phyloP scores from a whole-genome alignment of 2,797 vertebrate genomes.

The Sebastes ruberrimus region DNA sequence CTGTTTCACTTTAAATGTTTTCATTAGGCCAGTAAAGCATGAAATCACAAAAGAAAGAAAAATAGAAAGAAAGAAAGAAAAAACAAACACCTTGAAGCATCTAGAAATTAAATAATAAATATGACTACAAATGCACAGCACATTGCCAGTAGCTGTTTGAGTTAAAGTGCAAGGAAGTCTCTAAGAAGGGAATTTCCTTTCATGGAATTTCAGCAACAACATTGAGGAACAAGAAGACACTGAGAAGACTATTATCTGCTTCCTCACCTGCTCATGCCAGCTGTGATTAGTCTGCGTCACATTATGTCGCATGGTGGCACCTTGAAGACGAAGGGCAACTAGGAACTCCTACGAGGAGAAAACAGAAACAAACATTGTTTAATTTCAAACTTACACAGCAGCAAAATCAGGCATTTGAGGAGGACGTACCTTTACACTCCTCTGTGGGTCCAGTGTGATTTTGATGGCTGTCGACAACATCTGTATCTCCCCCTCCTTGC shows the following conservation, averaged over 20 bases:
- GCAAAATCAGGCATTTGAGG: not conserved
- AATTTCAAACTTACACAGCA: not conserved
- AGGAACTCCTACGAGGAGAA: constrained; percentile 87
- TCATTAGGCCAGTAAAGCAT: not conserved
- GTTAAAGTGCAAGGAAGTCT: not conserved
- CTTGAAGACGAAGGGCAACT: constrained; percentile 89
- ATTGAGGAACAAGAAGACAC: not conserved
- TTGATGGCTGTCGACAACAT: constrained; percentile 92
- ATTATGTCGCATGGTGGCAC: constrained; percentile 89
- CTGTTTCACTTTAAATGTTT: not conserved
- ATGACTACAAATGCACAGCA: not conserved
- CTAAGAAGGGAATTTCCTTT: too few species aligned
- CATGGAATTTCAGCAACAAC: not conserved
- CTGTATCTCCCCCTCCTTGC: constrained; percentile 78
- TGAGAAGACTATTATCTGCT: not conserved
- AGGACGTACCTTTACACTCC: constrained; percentile 87
- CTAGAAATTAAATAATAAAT: not conserved
- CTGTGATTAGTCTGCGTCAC: constrained; percentile 87
- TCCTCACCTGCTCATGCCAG: constrained; percentile 90
- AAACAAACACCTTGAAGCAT: not conserved
- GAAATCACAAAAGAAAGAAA: not conserved
- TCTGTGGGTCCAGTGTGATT: constrained; percentile 89
- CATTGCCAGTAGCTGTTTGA: not conserved
- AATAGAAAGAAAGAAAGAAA: not conserved
- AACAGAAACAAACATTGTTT: not conserved